Evolutionary conservation across 2,113 vertebrate genomes (phyloP).

Genomic region (Serinus canaria): DNA sequence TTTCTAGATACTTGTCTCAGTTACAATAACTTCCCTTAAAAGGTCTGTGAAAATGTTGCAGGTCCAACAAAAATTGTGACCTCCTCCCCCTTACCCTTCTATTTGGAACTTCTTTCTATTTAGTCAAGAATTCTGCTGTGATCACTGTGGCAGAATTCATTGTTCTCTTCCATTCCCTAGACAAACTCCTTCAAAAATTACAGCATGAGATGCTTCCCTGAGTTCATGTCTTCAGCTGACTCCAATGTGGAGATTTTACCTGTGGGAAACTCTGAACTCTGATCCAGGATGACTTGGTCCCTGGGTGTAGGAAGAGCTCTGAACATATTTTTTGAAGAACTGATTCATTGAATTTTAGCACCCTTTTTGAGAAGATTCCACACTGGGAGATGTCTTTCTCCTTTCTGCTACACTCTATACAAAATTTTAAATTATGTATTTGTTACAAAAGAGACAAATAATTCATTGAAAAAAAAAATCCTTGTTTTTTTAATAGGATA

Average conservation of each 20-base stretch:
- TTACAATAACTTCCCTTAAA: not conserved
- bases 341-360: not conserved
- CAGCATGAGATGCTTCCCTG: fast-evolving
- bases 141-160: not conserved
- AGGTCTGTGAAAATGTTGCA: not conserved
- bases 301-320: not conserved
- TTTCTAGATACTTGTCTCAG: not conserved
- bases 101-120: not conserved
- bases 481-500: not conserved
- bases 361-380: not conserved
- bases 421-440: not conserved
- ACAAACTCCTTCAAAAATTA: not conserved
- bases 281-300: not conserved
- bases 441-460: not conserved
- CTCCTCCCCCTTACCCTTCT: not conserved
- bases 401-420: not conserved
- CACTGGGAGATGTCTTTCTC: not conserved
- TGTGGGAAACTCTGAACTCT: not conserved
- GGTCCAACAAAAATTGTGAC: not conserved
- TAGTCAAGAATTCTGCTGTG: not conserved
- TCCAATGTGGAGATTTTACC: not conserved
- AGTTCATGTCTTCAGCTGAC: not conserved
- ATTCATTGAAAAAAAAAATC: not conserved
- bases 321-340: not conserved
- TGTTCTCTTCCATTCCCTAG: not conserved